These are phyloP conservation scores for Oxycera nigricornis DNA, from an alignment of 2,888 invertebrate genomes.

Conservation along the genomic window DNA sequence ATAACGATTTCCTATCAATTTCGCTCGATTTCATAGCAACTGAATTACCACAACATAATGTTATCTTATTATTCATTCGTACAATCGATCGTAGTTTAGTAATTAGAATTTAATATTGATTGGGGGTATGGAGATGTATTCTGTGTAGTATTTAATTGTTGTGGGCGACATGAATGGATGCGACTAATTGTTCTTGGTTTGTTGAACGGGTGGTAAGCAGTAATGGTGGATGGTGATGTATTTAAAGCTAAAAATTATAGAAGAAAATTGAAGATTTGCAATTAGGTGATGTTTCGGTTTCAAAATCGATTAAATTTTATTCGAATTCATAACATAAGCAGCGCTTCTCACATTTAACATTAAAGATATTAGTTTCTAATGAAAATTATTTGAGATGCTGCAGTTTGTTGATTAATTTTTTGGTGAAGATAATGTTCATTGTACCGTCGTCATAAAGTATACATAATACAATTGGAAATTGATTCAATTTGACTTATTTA, in stretches of 20 bases:
- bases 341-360: no score
- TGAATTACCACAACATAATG: constrained; percentile 3
- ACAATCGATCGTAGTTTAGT: constrained; percentile 19
- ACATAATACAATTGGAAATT: no score
- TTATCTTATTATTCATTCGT: constrained; percentile 14
- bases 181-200: not conserved
- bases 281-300: no score
- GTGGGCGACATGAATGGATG: not conserved
- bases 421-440: no score
- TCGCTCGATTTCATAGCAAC: not conserved
- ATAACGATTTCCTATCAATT: constrained; percentile 1
- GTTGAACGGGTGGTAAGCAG: not conserved
- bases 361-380: no score
- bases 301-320: no score
- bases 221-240: not conserved
- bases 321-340: no score
- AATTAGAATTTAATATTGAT: constrained; percentile 19
- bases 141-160: not conserved
- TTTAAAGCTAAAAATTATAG: not conserved
- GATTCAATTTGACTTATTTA: no score
- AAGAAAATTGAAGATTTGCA: no score
- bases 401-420: no score
- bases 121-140: not conserved
- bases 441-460: no score
- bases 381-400: no score